phyloP scores from a whole-genome alignment of 2,888 invertebrate genomes.

The Stenichneumon culpator region DNA sequence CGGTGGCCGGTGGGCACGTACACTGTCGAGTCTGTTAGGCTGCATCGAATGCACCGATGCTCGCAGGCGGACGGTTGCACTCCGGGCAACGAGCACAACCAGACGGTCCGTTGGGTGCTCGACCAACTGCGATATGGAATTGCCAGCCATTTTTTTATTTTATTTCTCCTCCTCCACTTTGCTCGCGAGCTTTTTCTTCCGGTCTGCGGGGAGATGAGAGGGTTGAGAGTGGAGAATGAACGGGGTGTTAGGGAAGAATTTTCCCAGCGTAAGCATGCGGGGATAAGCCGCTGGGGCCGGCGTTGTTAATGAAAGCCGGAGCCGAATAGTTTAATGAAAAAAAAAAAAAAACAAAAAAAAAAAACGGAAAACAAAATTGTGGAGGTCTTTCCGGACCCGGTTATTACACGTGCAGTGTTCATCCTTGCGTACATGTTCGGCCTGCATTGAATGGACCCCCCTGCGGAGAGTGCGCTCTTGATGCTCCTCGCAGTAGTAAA shows the following conservation, averaged over 20 bases:
- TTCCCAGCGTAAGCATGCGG: conserved; percentile 23
- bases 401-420: conserved; percentile 19
- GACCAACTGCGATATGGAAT: conserved; percentile 46
- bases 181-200: background rate
- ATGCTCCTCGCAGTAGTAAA: conserved; percentile 29
- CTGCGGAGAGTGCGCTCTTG: conserved; percentile 1
- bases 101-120: conserved; percentile 20
- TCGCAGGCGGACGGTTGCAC: background rate
- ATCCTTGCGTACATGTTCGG: background rate
- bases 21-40: background rate
- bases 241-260: conserved; percentile 30
- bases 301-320: conserved; percentile 44
- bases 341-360: conserved; percentile 14
- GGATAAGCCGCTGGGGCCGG: conserved; percentile 34
- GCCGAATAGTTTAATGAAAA: conserved; percentile 42
- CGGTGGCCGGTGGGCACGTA: background rate
- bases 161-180: background rate
- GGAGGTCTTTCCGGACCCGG: background rate
- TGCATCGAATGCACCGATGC: conserved; percentile 12
- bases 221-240: background rate
- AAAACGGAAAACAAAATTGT: background rate
- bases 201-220: background rate
- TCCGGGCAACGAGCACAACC: background rate
- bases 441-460: background rate
- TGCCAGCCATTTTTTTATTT: conserved; percentile 28